These are phyloP conservation scores for Sinelater perroti DNA, from an alignment of 2,888 invertebrate genomes.

Conservation along the genomic window DNA sequence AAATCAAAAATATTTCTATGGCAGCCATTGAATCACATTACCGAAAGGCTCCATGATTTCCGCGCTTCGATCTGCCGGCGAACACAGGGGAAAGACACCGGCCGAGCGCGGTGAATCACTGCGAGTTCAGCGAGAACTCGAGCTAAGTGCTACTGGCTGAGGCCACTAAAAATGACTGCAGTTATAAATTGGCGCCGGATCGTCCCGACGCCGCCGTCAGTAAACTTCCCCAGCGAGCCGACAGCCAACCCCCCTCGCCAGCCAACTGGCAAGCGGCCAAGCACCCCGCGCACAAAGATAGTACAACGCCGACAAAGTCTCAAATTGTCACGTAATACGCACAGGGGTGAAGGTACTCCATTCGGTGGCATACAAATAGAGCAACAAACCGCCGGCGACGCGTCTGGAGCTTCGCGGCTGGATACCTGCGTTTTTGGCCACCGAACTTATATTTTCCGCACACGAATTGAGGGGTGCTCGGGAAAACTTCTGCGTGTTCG, in stretches of 20 bases:
- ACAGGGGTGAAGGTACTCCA: conserved; percentile 21
- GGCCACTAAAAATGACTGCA: conserved; percentile 44
- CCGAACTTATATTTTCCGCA: not conserved
- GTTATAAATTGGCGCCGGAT: conserved; percentile 59
- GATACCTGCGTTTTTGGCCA: not conserved
- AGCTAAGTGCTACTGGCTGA: conserved; percentile 44
- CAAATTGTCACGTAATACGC: conserved; percentile 37
- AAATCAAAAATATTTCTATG: no score
- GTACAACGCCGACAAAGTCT: conserved; percentile 33
- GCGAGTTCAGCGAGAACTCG: conserved; percentile 18
- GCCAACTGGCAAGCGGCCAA: conserved; percentile 42
- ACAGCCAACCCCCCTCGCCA: conserved; percentile 29
- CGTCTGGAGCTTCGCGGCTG: conserved; percentile 7
- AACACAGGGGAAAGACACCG: no score
- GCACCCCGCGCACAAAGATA: conserved; percentile 35
- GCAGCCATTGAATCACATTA: no score
- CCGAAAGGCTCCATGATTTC: conserved; percentile 25
- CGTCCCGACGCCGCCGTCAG: conserved; percentile 59
- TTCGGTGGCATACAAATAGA: conserved; percentile 10
- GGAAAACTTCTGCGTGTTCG: not conserved
- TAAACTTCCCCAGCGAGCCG: conserved; percentile 47
- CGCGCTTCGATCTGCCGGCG: no score
- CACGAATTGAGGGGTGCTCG: not conserved
- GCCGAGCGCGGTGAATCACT: conserved; percentile 11
- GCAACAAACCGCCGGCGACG: no score